A percentile compares a stretch with the other conserved stretches of the same genome.
phyloP scores from a whole-genome alignment of 2,797 vertebrate species.

The Brachyalestes nurse region DNA sequence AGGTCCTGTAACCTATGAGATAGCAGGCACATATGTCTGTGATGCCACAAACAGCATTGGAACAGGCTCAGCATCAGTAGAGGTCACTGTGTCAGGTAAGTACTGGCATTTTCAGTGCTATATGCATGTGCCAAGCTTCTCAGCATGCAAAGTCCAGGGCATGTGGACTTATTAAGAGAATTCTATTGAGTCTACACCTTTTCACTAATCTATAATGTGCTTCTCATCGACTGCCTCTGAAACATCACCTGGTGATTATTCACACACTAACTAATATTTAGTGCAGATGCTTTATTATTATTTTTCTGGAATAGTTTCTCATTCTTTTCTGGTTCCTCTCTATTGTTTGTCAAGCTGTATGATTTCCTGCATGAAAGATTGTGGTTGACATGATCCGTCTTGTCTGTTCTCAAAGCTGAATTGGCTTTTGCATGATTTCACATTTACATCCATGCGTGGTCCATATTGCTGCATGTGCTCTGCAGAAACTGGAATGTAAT shows the following conservation, averaged over 20 bases:
- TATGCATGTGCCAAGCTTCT: conserved; percentile 14
- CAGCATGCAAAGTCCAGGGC: conserved; percentile 20
- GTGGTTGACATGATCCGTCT: conserved; percentile 8
- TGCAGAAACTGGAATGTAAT: conserved; percentile 36
- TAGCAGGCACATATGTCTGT: conserved; percentile 91
- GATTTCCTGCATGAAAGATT: background rate
- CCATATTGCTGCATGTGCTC: conserved; percentile 41
- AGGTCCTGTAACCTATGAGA: conserved; percentile 86
- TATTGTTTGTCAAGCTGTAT: conserved; percentile 4
- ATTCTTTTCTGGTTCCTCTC: conserved; percentile 18
- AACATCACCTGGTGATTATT: conserved; percentile 33
- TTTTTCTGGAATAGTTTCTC: conserved; percentile 8
- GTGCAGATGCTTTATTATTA: background rate
- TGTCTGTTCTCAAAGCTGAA: conserved; percentile 10
- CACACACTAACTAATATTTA: conserved; percentile 2
- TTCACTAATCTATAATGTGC: background rate
- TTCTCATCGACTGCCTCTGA: conserved; percentile 43
- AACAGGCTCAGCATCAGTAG: conserved; percentile 87
- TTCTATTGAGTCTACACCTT: background rate
- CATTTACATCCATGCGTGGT: conserved; percentile 39
- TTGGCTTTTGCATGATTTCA: conserved; percentile 23
- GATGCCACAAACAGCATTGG: conserved; percentile 94
- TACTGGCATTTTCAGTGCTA: background rate
- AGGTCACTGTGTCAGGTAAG: conserved; percentile 94
- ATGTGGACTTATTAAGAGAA: conserved; percentile 20